Conservation (phyloP, 1,140 invertebrate species). For the Diorhabda elongata region DNA sequence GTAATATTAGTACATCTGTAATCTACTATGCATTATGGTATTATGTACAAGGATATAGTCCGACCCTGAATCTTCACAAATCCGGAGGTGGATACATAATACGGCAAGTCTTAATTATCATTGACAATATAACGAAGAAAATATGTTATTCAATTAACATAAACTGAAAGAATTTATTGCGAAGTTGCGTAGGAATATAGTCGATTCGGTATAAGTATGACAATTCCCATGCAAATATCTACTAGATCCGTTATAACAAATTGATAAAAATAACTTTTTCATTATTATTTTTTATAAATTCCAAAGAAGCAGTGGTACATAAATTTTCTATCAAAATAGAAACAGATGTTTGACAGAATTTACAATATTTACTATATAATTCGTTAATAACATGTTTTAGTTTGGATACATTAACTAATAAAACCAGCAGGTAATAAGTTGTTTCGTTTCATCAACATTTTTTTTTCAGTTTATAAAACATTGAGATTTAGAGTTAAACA, state of each 20-base stretch:
- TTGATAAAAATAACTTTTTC: conserved; percentile 19
- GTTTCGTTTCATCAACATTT: too few relatives aligned
- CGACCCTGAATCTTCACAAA: not conserved
- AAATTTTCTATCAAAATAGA: conserved; percentile 18
- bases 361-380: too few relatives aligned
- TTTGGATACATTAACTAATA: too few relatives aligned
- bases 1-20: too few relatives aligned
- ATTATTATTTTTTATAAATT: conserved; percentile 14
- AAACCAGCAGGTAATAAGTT: too few relatives aligned
- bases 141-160: conserved; percentile 35
- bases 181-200: conserved; percentile 21
- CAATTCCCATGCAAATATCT: conserved; percentile 31
- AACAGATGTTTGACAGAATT: not conserved
- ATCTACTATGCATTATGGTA: too few relatives aligned
- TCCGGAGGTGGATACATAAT: conserved; percentile 1
- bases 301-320: conserved; percentile 9
- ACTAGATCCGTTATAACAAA: conserved; percentile 21
- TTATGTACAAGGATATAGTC: not conserved
- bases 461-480: too few relatives aligned
- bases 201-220: conserved; percentile 16
- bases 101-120: conserved; percentile 33
- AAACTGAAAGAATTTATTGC: conserved; percentile 33
- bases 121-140: conserved; percentile 28
- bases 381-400: too few relatives aligned
- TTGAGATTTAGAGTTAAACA: too few relatives aligned